phyloP scores from a whole-genome alignment of 2,797 vertebrate genomes.

The Danio jaintianensis region DNA sequence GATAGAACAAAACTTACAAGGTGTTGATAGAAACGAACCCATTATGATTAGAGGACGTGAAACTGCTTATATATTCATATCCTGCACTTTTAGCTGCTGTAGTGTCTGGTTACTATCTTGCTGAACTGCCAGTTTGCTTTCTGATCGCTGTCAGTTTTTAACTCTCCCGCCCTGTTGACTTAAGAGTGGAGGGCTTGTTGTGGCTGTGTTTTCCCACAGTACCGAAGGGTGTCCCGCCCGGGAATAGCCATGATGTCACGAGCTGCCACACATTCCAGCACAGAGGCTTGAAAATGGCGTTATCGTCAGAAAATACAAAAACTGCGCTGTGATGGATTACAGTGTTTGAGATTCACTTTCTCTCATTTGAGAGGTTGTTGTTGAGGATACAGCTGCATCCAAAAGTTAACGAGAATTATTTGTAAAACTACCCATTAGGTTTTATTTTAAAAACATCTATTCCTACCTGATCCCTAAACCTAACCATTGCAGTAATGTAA shows the following conservation, averaged over 20 bases:
- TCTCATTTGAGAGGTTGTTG: too few relatives aligned
- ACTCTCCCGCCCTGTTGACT: constrained; percentile 6
- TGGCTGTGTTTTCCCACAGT: constrained; percentile 31
- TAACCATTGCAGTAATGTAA: too few relatives aligned
- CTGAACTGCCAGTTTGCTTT: constrained; percentile 23
- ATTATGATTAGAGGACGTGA: constrained; percentile 16
- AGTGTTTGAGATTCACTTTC: not conserved
- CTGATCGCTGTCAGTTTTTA: constrained; percentile 23
- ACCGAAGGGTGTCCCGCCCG: constrained; percentile 13
- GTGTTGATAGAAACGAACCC: constrained; percentile 1
- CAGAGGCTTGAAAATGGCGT: constrained; percentile 27
- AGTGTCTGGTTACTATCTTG: constrained; percentile 26
- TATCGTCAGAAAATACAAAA: constrained; percentile 34
- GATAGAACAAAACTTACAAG: not conserved
- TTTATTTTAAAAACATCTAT: too few relatives aligned
- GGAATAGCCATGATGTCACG: constrained; percentile 44
- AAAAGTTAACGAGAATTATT: too few relatives aligned
- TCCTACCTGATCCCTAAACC: too few relatives aligned
- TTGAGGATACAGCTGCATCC: too few relatives aligned
- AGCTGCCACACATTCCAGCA: constrained; percentile 41
- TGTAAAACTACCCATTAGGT: too few relatives aligned
- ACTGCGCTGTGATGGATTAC: constrained; percentile 11
- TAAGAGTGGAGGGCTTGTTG: not conserved
- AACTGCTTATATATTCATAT: constrained; percentile 15
- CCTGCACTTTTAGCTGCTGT: constrained; percentile 4